These are phyloP conservation scores for Alaudala cheleensis DNA, from an alignment of 2,113 vertebrate species.

Conservation along the genomic window DNA sequence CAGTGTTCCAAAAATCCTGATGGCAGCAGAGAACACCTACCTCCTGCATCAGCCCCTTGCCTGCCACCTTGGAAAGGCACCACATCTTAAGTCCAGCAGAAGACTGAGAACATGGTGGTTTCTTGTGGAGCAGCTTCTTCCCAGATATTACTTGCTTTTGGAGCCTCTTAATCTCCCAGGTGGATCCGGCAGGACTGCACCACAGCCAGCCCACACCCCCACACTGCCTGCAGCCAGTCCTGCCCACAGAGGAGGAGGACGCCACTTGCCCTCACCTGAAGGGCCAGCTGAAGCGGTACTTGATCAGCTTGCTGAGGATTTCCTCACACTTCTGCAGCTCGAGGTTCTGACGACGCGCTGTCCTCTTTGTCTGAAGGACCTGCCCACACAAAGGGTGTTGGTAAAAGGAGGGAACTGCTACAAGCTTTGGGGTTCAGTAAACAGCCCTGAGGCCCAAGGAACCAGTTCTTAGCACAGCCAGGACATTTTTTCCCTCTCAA, in stretches of 20 bases:
- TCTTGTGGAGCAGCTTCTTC: not conserved
- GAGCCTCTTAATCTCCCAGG: not conserved
- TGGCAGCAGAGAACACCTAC: not conserved
- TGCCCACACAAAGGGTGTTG: constrained; percentile 51
- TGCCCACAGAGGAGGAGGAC: not conserved
- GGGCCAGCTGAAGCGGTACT: constrained; percentile 96
- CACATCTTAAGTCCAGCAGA: not conserved
- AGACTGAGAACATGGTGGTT: not conserved
- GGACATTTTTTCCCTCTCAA: not conserved
- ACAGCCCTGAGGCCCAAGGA: not conserved
- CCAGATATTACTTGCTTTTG: not conserved
- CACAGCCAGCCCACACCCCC: not conserved
- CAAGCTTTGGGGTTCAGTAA: not conserved
- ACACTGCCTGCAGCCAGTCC: not conserved
- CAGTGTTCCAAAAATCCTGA: not conserved
- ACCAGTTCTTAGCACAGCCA: not conserved
- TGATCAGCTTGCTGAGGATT: constrained; percentile 89
- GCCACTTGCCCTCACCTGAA: constrained; percentile 84
- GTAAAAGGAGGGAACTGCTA: not conserved
- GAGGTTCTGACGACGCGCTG: constrained; percentile 76
- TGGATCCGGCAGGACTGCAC: not conserved
- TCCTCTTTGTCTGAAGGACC: constrained; percentile 85
- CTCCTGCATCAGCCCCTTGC: not conserved
- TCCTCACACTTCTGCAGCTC: constrained; percentile 94
- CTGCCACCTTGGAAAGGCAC: not conserved